Conservation (phyloP, 2,113 vertebrate genomes). For the Struthidea cinerea region DNA sequence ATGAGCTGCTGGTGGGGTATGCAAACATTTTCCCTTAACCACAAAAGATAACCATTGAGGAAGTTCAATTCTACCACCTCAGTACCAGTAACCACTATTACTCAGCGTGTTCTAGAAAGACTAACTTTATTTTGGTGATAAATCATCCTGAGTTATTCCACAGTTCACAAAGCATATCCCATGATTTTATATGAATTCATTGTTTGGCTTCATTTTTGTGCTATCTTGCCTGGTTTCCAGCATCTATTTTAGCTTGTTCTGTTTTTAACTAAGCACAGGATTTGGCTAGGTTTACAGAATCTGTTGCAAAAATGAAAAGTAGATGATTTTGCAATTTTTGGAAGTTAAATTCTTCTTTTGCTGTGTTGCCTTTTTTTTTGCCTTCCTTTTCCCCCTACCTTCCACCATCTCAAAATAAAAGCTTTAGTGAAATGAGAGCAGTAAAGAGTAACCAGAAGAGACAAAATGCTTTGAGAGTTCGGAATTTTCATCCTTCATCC, state of each 20-base stretch:
- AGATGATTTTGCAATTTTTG: not conserved
- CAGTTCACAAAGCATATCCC: not conserved
- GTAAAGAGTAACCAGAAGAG: not conserved
- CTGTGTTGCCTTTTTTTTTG: not conserved
- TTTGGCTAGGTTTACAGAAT: not conserved
- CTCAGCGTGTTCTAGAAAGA: not conserved
- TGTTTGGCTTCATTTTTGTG: not conserved
- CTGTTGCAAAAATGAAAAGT: not conserved
- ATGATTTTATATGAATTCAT: not conserved
- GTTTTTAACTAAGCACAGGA: slow-evolving; percentile 4
- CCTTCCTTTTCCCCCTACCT: not conserved
- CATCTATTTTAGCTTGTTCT: slow-evolving; percentile 13
- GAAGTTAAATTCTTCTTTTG: not conserved
- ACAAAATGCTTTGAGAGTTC: not conserved
- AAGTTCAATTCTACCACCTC: not conserved
- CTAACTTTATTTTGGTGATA: not conserved
- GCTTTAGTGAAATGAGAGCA: not conserved
- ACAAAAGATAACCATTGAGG: not conserved
- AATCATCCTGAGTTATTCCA: not conserved
- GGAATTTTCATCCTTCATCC: not conserved
- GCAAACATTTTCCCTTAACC: not conserved
- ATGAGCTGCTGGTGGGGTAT: not conserved
- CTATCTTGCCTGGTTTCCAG: not conserved
- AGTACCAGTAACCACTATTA: not conserved
- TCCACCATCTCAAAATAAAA: not conserved